Evolutionary conservation across 2,113 vertebrate species (phyloP).

Genomic region (Acinonyx jubatus): DNA sequence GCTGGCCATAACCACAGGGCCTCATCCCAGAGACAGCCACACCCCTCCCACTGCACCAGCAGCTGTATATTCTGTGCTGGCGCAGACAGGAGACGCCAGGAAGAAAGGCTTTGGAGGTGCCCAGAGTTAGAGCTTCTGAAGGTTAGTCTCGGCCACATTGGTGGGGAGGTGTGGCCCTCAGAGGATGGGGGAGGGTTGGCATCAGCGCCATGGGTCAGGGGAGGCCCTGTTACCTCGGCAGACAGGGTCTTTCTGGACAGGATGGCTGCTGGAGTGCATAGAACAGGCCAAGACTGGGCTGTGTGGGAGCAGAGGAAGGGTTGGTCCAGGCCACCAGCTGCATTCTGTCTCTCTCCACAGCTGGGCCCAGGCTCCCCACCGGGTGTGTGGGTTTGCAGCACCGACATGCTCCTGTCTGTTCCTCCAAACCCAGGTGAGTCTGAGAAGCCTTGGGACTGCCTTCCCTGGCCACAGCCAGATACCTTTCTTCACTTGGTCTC

Average conservation of each 20-base stretch:
- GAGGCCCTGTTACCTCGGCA: not conserved
- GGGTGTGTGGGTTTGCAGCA: slow-evolving; percentile 97
- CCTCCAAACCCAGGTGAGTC: slow-evolving; percentile 87
- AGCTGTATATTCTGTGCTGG: not conserved
- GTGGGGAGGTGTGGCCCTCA: not conserved
- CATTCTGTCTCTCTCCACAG: slow-evolving; percentile 77
- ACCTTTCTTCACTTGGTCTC: not conserved
- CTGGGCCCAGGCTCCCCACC: slow-evolving; percentile 93
- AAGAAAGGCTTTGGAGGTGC: not conserved
- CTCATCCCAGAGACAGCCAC: not conserved
- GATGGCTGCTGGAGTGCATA: not conserved
- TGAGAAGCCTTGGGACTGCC: not conserved
- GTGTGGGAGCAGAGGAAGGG: not conserved
- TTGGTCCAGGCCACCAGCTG: not conserved
- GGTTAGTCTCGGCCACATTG: not conserved
- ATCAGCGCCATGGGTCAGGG: accelerated
- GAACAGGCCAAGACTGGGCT: not conserved
- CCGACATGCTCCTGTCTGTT: slow-evolving; percentile 92
- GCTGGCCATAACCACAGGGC: not conserved
- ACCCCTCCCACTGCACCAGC: not conserved
- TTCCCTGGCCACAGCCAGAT: not conserved
- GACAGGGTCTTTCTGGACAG: not conserved
- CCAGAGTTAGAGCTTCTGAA: not conserved
- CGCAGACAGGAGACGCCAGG: accelerated
- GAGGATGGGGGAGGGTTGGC: not conserved